Base-by-base conservation (phyloP, 2,113 vertebrate species). In the Scatophagus argus region DNA sequence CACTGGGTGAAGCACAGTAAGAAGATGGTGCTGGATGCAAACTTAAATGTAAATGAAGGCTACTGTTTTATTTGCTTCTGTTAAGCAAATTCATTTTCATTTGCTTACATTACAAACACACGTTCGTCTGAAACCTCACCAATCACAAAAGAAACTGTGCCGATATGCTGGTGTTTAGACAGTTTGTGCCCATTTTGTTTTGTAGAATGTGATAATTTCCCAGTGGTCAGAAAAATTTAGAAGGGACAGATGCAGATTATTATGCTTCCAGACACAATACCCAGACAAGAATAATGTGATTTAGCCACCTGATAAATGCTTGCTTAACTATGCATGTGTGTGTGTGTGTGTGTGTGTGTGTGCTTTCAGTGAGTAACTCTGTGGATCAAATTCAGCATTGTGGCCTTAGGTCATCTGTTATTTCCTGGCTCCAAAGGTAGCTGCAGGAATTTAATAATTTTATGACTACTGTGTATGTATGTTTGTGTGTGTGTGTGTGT, bases 361-460 rank as follows among this genome's bases (percentile, higher is more conserved):
- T 41, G 41, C 47, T 63, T 43, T 64, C 41, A 70, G 76, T 58
- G 64, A 74, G 62, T 46, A 69, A 66, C 67, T 67, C 21, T 65
- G 58, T 74, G 65, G 77, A 81, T 87, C 69, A 85, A 39, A 88
- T 88, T 81, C 62, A 60, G 27, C 29, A 32, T 56, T 58, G 65
- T 64, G 63, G 64, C 68, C 67, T 66, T 29, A 49, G 66, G 72
- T 81, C 68, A 75, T 80, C 34, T 73, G 77, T 89, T 82, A 85
- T 91, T 87, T 84, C 83, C 84, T 75, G 58, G 36, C 81, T 87
- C 82, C 58, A 78, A 70, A 81, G 76, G 86, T 81, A 78, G 77
- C 73, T 78, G 63, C 47, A 27, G 38, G 59, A 80, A 81, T 82
- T 65, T 61, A 61, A 87, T 86, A 61, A 81, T 70, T 80, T 73